Conservation (phyloP, 2,797 vertebrate species). For the Artibeus lituratus region DNA sequence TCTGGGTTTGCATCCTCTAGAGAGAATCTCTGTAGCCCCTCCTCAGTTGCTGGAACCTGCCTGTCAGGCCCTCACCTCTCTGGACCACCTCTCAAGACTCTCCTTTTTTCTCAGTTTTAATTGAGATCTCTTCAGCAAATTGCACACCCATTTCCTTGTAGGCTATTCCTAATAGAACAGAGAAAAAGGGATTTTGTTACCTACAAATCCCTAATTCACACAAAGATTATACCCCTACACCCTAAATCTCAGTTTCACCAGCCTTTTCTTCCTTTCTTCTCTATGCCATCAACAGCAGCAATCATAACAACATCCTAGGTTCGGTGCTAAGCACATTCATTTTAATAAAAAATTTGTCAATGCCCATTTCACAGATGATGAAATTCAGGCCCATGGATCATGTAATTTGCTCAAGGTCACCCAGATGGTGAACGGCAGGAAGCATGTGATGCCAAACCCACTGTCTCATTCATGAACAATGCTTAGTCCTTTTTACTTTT, state of each 20-base stretch:
- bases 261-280: background rate
- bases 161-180: background rate
- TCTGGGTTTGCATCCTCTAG: fast-evolving
- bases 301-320: fast-evolving
- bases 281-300: background rate
- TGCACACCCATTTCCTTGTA: background rate
- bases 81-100: background rate
- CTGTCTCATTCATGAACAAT: fast-evolving
- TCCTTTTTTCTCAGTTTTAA: background rate
- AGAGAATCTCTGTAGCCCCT: background rate
- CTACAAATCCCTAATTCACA: background rate
- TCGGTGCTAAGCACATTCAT: background rate
- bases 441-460: background rate
- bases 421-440: background rate
- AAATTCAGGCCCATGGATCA: background rate
- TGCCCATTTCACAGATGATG: background rate
- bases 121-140: background rate
- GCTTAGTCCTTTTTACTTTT: background rate
- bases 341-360: background rate
- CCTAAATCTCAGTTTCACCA: background rate
- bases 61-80: too few species aligned
- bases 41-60: background rate
- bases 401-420: background rate
- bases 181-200: background rate
- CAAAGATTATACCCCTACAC: background rate